These are phyloP conservation scores for Parapsyche elsis DNA, from an alignment of 1,140 invertebrate species.

Conservation along the genomic window DNA sequence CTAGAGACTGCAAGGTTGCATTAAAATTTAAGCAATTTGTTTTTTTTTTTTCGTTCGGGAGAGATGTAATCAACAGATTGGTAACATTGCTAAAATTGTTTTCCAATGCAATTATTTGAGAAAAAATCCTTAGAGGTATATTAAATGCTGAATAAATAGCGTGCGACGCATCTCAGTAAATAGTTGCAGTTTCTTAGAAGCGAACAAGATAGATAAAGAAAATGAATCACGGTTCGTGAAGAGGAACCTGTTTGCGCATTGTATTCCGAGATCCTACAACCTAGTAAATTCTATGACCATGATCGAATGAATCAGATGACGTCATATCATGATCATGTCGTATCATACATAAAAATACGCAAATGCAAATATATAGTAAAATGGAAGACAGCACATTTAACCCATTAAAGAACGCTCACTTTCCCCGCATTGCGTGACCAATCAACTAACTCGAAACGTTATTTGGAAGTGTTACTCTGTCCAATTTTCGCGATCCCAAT, in stretches of 20 bases:
- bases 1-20: too few species aligned
- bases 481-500: too few species aligned
- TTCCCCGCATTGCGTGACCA: too few species aligned
- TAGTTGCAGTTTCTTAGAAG: conserved; percentile 44
- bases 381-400: background rate
- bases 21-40: too few species aligned
- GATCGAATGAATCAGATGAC: conserved; percentile 29
- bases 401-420: too few species aligned
- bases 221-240: conserved; percentile 52
- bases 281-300: conserved; percentile 32
- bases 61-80: too few species aligned
- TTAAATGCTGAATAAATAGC: background rate
- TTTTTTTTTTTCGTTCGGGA: too few species aligned
- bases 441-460: too few species aligned
- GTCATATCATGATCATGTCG: background rate
- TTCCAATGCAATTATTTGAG: too few species aligned
- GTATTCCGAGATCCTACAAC: conserved; percentile 15
- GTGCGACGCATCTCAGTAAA: conserved; percentile 37
- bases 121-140: background rate
- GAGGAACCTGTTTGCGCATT: conserved; percentile 46
- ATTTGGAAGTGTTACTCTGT: too few species aligned
- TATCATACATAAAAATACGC: conserved; percentile 1
- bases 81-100: too few species aligned
- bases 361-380: background rate
- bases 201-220: conserved; percentile 46